Evolutionary conservation across 2,797 vertebrate species (phyloP).

Genomic region (Silurus aristotelis): DNA sequence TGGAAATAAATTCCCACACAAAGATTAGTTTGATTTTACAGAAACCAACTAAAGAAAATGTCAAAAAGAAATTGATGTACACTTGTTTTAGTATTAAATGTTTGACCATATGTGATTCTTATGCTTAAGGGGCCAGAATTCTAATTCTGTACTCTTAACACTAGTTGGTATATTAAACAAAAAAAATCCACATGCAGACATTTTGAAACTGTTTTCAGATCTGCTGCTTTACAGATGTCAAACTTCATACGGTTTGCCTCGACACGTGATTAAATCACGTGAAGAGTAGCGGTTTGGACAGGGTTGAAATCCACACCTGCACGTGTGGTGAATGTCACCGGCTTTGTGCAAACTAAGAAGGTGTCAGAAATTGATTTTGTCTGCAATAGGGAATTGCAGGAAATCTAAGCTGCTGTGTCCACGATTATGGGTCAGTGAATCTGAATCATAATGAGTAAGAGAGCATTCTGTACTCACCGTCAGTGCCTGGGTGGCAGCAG

Average conservation of each 20-base stretch:
- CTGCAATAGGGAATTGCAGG: conserved; percentile 37
- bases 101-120: neutral
- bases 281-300: conserved; percentile 30
- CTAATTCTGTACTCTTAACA: neutral
- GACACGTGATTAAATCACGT: conserved; percentile 7
- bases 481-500: conserved; percentile 37
- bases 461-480: conserved; percentile 46
- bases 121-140: neutral
- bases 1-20: neutral
- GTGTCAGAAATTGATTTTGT: conserved; percentile 54
- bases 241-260: conserved; percentile 27
- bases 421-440: conserved; percentile 49
- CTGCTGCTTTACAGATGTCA: conserved; percentile 26
- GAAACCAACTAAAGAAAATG: neutral
- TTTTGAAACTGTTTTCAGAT: conserved; percentile 9
- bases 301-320: conserved; percentile 37
- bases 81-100: neutral
- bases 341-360: conserved; percentile 38
- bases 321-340: conserved; percentile 31
- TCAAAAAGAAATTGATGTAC: neutral
- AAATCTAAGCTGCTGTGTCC: conserved; percentile 46
- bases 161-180: neutral
- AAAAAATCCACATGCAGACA: neutral
- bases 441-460: conserved; percentile 37
- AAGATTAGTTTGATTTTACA: neutral